Base-by-base conservation (phyloP, 2,888 invertebrate species). In the Agrenia bidenticulata region DNA sequence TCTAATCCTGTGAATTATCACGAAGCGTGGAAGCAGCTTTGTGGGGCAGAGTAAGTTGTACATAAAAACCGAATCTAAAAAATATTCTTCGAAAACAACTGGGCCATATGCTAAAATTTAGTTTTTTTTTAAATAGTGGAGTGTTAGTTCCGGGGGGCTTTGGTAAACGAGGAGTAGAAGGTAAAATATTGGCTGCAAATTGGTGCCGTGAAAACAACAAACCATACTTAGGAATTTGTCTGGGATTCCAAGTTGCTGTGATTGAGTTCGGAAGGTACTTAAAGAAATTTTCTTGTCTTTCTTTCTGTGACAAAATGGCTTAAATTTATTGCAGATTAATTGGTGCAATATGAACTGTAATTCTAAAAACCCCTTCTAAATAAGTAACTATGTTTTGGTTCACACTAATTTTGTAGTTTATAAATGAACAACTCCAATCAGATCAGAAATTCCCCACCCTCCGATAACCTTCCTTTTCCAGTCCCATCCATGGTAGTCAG, bases 81-180 rank as follows among this genome's bases (percentile, higher is more conserved):
- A 5, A 51, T 51, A 9, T 5, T 4, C 7, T 51, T 23, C 51
- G n/a, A n/a, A n/a, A n/a, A n/a, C n/a, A n/a, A n/a, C n/a, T n/a
- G n/a, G n/a, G n/a, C n/a, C n/a, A n/a, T n/a, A n/a, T n/a, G n/a
- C n/a, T n/a, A n/a, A n/a, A n/a, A n/a, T n/a, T n/a, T n/a, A 39
- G 15, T 39, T 50, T 24, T 57, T 58, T 55, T 67, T 64, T 63
- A 81, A 81, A 50, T 76, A 93, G 92, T 79, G 97, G 96, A 32
- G 88, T 98, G 0, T 85, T 99, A 73, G 94, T 99, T 1, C 98
- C 99, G 2, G 99, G 99, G 64, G 99, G 99, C 13, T 99, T 99
- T 80, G 99, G 99, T 0, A 88, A 88, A 74, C 86, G 98, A 62
- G 99, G 99, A 4, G 88, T 94, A 78, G 95, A 96, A 80, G 99